Evolutionary conservation across 2,113 vertebrate species (phyloP).

Genomic region (Orthonyx spaldingii): DNA sequence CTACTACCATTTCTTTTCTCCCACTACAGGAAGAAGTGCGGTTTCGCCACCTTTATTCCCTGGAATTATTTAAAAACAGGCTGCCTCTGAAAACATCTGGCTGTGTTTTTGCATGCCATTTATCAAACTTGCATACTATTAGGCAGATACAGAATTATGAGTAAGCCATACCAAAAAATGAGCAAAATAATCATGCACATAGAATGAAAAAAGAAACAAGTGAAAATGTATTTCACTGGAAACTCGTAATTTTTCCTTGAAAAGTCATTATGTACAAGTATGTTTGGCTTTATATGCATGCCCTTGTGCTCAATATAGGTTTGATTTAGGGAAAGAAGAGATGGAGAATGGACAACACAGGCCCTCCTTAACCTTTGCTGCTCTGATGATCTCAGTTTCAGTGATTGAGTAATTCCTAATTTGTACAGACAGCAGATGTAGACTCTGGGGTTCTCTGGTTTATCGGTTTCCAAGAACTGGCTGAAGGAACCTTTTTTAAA

Average conservation of each 20-base stretch:
- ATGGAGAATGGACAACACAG: not conserved
- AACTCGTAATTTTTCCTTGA: not conserved
- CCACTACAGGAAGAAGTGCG: not conserved
- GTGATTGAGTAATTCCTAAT: not conserved
- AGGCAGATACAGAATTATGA: not conserved
- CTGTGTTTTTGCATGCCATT: not conserved
- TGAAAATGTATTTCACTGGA: not conserved
- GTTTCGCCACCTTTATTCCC: not conserved
- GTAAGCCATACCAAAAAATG: not conserved
- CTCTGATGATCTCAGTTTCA: not conserved
- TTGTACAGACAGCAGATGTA: not conserved
- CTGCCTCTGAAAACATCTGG: not conserved
- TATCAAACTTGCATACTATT: not conserved
- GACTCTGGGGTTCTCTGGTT: not conserved
- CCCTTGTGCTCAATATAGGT: not conserved
- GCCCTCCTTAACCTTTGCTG: not conserved
- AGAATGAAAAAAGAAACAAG: not conserved
- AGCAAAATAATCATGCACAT: not conserved
- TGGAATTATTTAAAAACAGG: not conserved
- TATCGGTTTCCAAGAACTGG: slow-evolving; percentile 20
- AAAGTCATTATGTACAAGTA: not conserved
- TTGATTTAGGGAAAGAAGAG: not conserved
- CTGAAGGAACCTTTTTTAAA: not conserved
- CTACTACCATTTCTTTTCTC: not conserved
- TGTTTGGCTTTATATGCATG: not conserved